Evolutionary conservation across 1,140 invertebrate genomes (phyloP), one percentile per base, ranked within the genome.

Genomic region (Pectinophora gossypiella): DNA sequence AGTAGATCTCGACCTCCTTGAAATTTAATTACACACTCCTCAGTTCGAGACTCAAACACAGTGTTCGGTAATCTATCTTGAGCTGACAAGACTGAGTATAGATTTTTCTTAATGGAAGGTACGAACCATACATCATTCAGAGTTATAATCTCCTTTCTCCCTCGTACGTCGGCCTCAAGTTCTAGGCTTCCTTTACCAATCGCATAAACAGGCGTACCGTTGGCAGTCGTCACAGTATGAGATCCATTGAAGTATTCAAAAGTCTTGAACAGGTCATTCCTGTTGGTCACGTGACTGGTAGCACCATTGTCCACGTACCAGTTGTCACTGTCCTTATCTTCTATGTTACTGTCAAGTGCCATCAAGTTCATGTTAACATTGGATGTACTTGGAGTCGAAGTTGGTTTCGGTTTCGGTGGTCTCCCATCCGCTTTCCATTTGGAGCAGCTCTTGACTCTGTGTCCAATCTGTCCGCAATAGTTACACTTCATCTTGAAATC

Each of bases 231-330:
- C 10, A 56, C 50, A 19, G 56, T 52, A 35, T 45, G 46, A 10
- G 9, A 15, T 19, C 48, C 38, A 3, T 20, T 6, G 16, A 58
- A 52, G 23, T 43, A 5, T 13, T 36, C 2, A 21, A 52, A 58
- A 6, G 16, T 32, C 19, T 48, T 5, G 12, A 49, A 49, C 6
- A 49, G 9, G 32, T 44, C 27, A 4, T 9, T 6, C 32, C 46
- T 19, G 10, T 44, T 52, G 3, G 54, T 56, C 7, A 57, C 55
- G 35, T 52, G 49, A 21, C 36, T 38, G 13, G 55, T 51, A 1
- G 45, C 55, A 12, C 49, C 55, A 35, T 48, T 51, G 21, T 48
- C 49, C 1, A 57, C 21, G 21, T 48, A 56, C 54, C 48, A 56
- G 6, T 46, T 40, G 5, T 56, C 48, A 15, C 1, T 3, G 22